Base-by-base conservation (phyloP, 1,140 invertebrate genomes). In the Bombus turneri region DNA sequence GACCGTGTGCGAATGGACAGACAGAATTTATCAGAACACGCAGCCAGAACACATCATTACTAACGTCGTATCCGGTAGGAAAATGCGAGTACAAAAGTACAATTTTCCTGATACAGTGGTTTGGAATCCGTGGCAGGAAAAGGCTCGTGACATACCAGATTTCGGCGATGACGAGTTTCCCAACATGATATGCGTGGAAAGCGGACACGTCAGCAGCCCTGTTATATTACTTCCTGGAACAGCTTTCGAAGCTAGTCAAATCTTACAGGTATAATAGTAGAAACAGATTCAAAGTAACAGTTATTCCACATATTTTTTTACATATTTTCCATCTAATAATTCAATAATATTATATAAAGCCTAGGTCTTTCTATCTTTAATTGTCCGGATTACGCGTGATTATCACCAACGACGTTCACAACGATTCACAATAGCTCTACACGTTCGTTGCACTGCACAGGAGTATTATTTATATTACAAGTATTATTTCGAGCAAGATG, bases 71-170 rank as follows among this genome's bases (percentile, higher is more conserved):
- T 98, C 98, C 83, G 98, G 98, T 13, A 95, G 98, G 73, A 98
- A 98, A 95, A 98, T 99, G 97, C 96, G 97, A 89, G 97, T 99
- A 91, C 97, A 98, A 93, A 99, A 99, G 94, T 98, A 98, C 93
- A 99, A 99, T 95, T 98, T 99, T 93, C 98, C 98, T 2, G 98
- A 99, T 93, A 99, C 98, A 96, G 98, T 99, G 86, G 96, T 99
- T 74, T 99, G 98, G 99, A 99, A 99, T 96, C 99, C 99, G 8
- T 99, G 98, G 98, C 96, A 97, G 73, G 98, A 99, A 87, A 97
- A 98, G 92, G 98, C 98, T 37, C 97, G 98, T 89, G 98, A 98
- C 93, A 98, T 99, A 95, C 96, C 97, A 1, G 98, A 99, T 95
- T 98, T 99, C 95, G 98, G 98, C 34, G 98, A 99, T 95, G 98